A percentile compares a stretch with the other conserved stretches of the same genome.
Evolutionary conservation across 1,140 invertebrate species (phyloP).

Genomic region (Neomicropteryx cornuta): DNA sequence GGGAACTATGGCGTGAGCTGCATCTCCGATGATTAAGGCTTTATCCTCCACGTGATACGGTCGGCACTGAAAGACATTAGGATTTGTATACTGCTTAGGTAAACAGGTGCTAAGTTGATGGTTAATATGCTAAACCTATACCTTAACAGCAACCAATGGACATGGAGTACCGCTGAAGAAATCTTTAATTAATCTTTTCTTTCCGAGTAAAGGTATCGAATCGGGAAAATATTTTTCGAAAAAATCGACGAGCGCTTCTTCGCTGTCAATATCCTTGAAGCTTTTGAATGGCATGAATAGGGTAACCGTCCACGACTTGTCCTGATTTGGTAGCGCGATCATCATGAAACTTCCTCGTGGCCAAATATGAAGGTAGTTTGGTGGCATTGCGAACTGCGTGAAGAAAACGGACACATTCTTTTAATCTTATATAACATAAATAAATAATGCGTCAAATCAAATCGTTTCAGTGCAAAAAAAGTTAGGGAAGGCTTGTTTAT

Average conservation of each 20-base stretch:
- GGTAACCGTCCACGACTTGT: conserved; percentile 89
- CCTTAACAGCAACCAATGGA: conserved; percentile 77
- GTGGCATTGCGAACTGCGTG: conserved; percentile 69
- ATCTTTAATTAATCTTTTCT: conserved; percentile 59
- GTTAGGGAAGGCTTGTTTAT: too few relatives aligned
- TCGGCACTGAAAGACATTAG: conserved; percentile 69
- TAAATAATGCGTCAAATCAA: too few relatives aligned
- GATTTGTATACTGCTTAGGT: too few relatives aligned
- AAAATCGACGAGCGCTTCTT: conserved; percentile 63
- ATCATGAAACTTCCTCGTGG: conserved; percentile 93
- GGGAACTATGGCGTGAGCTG: conserved; percentile 97
- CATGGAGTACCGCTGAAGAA: conserved; percentile 63
- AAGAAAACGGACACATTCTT: too few relatives aligned
- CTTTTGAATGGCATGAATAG: conserved; percentile 88
- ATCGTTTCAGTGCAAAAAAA: too few relatives aligned
- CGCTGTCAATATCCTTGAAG: conserved; percentile 57
- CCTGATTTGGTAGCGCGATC: conserved; percentile 93
- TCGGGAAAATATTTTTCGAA: conserved; percentile 80
- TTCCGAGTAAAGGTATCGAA: conserved; percentile 72
- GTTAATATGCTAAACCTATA: too few relatives aligned
- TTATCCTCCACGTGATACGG: conserved; percentile 72
- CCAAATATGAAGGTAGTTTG: conserved; percentile 95
- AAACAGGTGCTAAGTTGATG: too few relatives aligned
- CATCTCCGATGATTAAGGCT: conserved; percentile 83
- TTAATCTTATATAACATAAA: too few relatives aligned